phyloP scores from a whole-genome alignment of 2,113 vertebrate species.

The Macquaria australasica region DNA sequence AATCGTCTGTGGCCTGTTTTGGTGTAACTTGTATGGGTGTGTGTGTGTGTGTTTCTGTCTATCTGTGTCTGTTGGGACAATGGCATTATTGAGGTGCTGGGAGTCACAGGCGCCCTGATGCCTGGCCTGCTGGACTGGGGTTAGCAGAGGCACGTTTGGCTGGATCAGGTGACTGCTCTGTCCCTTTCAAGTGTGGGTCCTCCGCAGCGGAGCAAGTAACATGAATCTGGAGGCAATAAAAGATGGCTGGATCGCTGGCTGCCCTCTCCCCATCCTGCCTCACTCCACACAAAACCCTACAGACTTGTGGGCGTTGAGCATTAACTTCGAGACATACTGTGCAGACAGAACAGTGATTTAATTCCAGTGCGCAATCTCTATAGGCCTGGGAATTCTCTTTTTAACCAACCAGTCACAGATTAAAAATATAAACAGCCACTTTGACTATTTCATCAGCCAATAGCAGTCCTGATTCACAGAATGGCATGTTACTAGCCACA shows the following conservation, averaged over 20 bases:
- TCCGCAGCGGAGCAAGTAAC: constrained; percentile 70
- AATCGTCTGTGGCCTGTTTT: constrained; percentile 58
- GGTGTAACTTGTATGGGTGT: constrained; percentile 55
- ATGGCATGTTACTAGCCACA: background rate
- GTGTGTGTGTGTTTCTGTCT: constrained; percentile 69
- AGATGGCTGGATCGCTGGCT: constrained; percentile 71
- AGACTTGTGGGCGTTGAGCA: constrained; percentile 53
- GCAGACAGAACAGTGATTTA: constrained; percentile 42
- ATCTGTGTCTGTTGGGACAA: constrained; percentile 79
- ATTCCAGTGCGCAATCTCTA: constrained; percentile 13
- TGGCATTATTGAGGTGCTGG: constrained; percentile 83
- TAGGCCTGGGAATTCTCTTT: constrained; percentile 4
- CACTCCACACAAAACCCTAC: constrained; percentile 51
- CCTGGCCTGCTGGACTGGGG: constrained; percentile 73
- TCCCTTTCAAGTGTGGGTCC: constrained; percentile 81
- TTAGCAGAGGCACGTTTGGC: constrained; percentile 77
- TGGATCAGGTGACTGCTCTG: constrained; percentile 79
- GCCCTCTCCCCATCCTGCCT: constrained; percentile 56
- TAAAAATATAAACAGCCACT: background rate
- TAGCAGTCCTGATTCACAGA: background rate
- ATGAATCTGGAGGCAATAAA: constrained; percentile 84
- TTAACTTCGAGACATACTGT: constrained; percentile 25
- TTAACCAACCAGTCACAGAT: background rate
- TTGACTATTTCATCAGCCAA: background rate
- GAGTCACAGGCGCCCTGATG: constrained; percentile 81